These are phyloP conservation scores for Drosophila grimshawi DNA, from an alignment of 1,140 invertebrate species.

Conservation along the genomic window DNA sequence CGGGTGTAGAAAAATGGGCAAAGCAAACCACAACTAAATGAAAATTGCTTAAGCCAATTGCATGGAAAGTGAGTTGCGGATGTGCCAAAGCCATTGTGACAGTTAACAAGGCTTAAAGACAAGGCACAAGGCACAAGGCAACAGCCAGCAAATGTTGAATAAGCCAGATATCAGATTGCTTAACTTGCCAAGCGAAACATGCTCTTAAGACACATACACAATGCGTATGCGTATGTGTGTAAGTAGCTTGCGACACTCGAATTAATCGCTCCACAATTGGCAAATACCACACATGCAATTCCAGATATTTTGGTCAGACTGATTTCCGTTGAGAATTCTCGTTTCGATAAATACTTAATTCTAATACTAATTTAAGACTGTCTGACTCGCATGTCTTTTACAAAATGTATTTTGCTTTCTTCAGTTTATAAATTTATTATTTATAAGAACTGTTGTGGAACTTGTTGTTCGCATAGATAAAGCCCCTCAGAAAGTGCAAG, in stretches of 20 bases:
- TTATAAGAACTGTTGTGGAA: no score
- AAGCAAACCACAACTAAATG: conserved; percentile 47
- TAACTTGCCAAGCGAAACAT: conserved; percentile 5
- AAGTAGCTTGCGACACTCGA: conserved; percentile 44
- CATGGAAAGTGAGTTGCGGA: conserved; percentile 66
- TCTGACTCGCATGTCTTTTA: not conserved
- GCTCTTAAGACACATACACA: conserved; percentile 17
- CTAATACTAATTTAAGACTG: not conserved
- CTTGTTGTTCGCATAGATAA: not conserved
- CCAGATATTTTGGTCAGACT: conserved; percentile 8
- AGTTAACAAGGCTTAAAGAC: conserved; percentile 51
- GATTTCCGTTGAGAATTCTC: conserved; percentile 14
- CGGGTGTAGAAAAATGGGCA: not conserved
- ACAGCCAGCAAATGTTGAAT: conserved; percentile 18
- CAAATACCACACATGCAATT: not conserved
- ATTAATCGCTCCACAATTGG: conserved; percentile 28
- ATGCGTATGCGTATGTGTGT: not conserved
- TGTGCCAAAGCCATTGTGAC: conserved; percentile 51
- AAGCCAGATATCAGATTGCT: conserved; percentile 44
- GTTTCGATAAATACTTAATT: conserved; percentile 10
- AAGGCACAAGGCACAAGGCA: conserved; percentile 7
- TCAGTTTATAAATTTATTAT: not conserved
- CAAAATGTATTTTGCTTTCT: not conserved
- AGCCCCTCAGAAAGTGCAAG: not conserved
- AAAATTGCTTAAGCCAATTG: conserved; percentile 78